phyloP scores from a whole-genome alignment of 2,888 invertebrate species.

The Dendrolimus houi region DNA sequence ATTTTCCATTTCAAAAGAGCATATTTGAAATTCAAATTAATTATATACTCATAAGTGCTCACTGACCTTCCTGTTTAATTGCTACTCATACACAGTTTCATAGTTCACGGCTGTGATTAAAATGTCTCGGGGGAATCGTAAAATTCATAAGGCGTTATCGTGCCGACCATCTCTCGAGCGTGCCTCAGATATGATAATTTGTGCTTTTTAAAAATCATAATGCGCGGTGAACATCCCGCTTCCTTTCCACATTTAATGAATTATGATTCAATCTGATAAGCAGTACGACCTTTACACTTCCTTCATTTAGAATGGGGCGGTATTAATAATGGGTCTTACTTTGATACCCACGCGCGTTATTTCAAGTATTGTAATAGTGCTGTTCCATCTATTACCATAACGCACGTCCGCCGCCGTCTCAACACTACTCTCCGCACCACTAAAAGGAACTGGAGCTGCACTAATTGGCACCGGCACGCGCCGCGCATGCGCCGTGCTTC shows the following conservation, averaged over 20 bases:
- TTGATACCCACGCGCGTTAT: constrained; percentile 26
- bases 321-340: constrained; percentile 39
- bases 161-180: constrained; percentile 39
- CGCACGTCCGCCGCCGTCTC: constrained; percentile 51
- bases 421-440: constrained; percentile 53
- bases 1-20: constrained; percentile 61
- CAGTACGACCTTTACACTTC: constrained; percentile 69
- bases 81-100: constrained; percentile 53
- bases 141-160: constrained; percentile 57
- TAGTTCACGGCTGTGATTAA: constrained; percentile 74
- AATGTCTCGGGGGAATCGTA: constrained; percentile 52
- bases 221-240: constrained; percentile 51
- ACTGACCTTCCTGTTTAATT: constrained; percentile 74
- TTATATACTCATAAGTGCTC: constrained; percentile 59
- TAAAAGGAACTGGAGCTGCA: constrained; percentile 69
- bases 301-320: constrained; percentile 43
- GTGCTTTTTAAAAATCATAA: constrained; percentile 63
- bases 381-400: constrained; percentile 30
- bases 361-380: constrained; percentile 34
- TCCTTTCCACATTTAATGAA: constrained; percentile 58
- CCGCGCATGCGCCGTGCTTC: constrained; percentile 48
- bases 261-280: constrained; percentile 67
- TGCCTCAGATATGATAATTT: constrained; percentile 60
- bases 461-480: constrained; percentile 73
- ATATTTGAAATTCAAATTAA: constrained; percentile 65